Percentiles rank a stretch among this genome's conserved stretches.
Conservation (phyloP, 2,888 invertebrate genomes). For the Eudasyphora cyanicolor region DNA sequence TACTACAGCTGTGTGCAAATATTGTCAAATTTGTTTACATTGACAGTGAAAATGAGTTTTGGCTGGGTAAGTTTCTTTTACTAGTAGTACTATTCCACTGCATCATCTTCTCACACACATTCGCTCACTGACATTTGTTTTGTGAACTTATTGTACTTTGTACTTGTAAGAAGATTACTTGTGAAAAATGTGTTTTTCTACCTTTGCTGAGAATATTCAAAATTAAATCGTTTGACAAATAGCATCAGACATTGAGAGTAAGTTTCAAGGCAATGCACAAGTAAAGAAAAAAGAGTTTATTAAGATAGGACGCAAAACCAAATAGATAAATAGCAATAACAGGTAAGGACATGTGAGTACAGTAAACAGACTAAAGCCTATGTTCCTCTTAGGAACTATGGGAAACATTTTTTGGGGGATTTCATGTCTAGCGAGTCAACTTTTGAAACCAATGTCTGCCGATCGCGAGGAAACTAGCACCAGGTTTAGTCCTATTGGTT, state of each 20-base stretch:
- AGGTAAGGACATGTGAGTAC: too few species aligned
- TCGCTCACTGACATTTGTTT: background rate
- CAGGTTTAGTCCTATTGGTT: too few species aligned
- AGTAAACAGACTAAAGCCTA: too few species aligned
- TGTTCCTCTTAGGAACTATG: too few species aligned
- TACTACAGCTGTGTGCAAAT: slow-evolving; percentile 40
- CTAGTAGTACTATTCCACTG: background rate
- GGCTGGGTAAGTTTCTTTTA: slow-evolving; percentile 27
- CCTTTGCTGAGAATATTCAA: background rate
- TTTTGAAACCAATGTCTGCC: too few species aligned
- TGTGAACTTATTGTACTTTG: background rate
- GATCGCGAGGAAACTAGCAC: too few species aligned
- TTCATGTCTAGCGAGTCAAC: too few species aligned
- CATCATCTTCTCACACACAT: background rate
- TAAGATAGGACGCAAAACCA: too few species aligned
- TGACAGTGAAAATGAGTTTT: slow-evolving; percentile 61
- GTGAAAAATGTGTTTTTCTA: background rate
- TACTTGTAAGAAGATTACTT: background rate
- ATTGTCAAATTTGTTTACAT: slow-evolving; percentile 59
- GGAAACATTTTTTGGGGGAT: too few species aligned
- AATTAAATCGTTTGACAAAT: background rate
- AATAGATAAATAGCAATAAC: too few species aligned
- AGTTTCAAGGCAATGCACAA: background rate
- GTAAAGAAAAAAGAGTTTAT: too few species aligned
- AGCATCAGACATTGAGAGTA: background rate